These are phyloP conservation scores for Bubo bubo DNA, from an alignment of 2,113 vertebrate genomes.

Conservation along the genomic window DNA sequence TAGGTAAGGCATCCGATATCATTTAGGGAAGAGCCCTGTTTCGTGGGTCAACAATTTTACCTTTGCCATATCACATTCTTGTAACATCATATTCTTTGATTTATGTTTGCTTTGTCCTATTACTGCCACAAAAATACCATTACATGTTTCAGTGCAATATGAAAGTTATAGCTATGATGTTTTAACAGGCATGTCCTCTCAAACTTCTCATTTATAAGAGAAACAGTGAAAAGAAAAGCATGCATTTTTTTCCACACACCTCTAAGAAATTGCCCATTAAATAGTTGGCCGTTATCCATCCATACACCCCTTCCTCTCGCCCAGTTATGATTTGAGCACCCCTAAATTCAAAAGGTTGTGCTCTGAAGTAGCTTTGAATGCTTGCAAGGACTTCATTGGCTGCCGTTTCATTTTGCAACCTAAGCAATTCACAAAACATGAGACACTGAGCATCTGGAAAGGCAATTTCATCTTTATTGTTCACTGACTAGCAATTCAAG, in stretches of 20 bases:
- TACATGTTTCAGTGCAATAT: background rate
- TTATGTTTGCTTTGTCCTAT: background rate
- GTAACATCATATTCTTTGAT: background rate
- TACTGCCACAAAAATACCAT: background rate
- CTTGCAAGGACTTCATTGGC: constrained; percentile 80
- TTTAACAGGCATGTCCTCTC: background rate
- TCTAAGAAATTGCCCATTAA: constrained; percentile 91
- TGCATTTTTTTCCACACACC: constrained; percentile 82
- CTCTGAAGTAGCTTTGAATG: constrained; percentile 83
- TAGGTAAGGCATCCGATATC: background rate
- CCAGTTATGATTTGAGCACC: constrained; percentile 91
- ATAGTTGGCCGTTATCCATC: constrained; percentile 98
- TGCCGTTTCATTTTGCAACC: constrained; percentile 80
- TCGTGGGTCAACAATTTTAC: background rate
- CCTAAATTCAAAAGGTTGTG: constrained; percentile 88
- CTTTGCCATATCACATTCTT: background rate
- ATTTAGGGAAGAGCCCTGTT: background rate
- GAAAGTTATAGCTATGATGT: background rate
- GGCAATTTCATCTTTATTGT: background rate
- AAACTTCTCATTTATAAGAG: background rate
- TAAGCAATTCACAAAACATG: constrained; percentile 77
- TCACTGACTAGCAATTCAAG: background rate
- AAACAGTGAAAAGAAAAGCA: constrained; percentile 64
- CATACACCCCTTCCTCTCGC: constrained; percentile 92
- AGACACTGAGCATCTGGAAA: constrained; percentile 65